phyloP scores from a whole-genome alignment of 2,797 vertebrate genomes.

The Acomys russatus region DNA sequence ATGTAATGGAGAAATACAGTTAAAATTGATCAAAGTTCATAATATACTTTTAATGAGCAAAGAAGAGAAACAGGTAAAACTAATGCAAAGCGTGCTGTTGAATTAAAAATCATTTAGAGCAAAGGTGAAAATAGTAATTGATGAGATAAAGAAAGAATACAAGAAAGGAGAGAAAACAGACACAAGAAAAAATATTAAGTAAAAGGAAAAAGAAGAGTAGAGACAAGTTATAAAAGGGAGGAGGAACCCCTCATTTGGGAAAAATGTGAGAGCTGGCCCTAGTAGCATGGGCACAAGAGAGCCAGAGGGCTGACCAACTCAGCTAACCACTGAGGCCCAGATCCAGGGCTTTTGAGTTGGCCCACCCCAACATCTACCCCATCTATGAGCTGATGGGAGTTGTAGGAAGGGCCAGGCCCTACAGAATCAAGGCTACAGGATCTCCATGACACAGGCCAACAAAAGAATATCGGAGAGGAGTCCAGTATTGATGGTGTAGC shows the following conservation, averaged over 20 bases:
- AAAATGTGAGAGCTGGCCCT: neutral
- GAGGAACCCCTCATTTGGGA: neutral
- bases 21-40: neutral
- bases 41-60: neutral
- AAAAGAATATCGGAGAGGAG: neutral
- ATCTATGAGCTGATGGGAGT: neutral
- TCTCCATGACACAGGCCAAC: neutral
- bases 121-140: neutral
- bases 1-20: neutral
- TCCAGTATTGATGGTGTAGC: neutral
- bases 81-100: neutral
- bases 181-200: neutral
- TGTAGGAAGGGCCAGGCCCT: neutral
- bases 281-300: neutral
- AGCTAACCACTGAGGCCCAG: neutral
- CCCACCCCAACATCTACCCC: too few relatives aligned
- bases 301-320: neutral
- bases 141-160: neutral
- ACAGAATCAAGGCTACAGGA: neutral
- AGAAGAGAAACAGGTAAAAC: neutral
- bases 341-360: too few relatives aligned
- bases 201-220: neutral
- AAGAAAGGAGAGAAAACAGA: neutral
- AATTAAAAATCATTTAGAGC: neutral
- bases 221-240: neutral